Base-by-base conservation (phyloP, 2,888 invertebrate genomes). In the Lutraria lutraria region DNA sequence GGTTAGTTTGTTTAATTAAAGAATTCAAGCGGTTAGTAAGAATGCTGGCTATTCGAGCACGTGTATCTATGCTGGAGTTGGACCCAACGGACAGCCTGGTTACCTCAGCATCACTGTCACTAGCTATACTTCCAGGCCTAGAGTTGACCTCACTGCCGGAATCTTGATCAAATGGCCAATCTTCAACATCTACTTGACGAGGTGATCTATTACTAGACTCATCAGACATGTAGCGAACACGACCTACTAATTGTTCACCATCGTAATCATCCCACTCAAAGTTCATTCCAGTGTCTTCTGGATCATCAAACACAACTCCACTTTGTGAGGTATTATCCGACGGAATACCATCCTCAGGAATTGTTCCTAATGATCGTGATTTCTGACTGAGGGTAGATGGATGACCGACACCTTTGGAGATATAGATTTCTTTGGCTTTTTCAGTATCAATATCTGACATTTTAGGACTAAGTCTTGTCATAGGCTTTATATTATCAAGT, bases 221-320 rank as follows among this genome's bases (percentile, higher is more conserved):
- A 54, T 93, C 93, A 54, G 93, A 92, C 25, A 81, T 85, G 80
- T 92, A 91, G 34, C 91, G 76, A 12, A 94, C 95, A 84, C 89
- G 88, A 12, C 95, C 95, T 12, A 95, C 93, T 68, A 95, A 91
- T 21, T 95, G 92, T 76, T 95, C 95, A 12, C 94, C 95, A 81
- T 94, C 94, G 83, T 94, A 94, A 88, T 95, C 95, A 91, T 95
- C 95, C 95, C 95, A 95, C 88, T 95, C 95, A 93, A 93, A 95
- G 89, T 90, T 94, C 88, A 94, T 94, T 53, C 91, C 92, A 15
- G 86, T 85, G 60, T 91, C 90, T 84, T 88, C 88, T 52, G 91
- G 87, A 52, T 95, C 95, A 21, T 95, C 95, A 89, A 94, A 92
- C 72, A 92, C 91, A 54, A 92, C 90, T 63, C 94, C 93, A 68